These are phyloP conservation scores for Thamnophis elegans DNA, from an alignment of 2,797 vertebrate genomes.

Conservation along the genomic window DNA sequence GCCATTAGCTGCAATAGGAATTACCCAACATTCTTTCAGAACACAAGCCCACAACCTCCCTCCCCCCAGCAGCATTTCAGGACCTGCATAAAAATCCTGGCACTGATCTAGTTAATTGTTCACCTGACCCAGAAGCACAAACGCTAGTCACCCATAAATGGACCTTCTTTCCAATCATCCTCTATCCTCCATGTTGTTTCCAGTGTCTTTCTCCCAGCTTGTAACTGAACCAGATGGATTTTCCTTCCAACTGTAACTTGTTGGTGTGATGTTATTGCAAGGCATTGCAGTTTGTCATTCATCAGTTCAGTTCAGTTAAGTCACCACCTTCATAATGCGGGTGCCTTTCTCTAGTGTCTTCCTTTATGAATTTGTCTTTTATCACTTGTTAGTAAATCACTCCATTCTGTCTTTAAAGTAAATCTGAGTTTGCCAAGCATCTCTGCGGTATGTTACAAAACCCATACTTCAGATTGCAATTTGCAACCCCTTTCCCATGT, in stretches of 20 bases:
- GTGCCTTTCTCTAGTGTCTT: neutral
- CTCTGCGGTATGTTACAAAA: neutral
- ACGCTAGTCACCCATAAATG: too few relatives aligned
- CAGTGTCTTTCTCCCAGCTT: too few relatives aligned
- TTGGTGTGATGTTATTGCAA: fast-evolving
- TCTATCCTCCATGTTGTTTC: too few relatives aligned
- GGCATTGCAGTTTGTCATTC: neutral
- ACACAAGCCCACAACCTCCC: too few relatives aligned
- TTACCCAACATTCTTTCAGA: too few relatives aligned
- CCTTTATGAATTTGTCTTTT: neutral
- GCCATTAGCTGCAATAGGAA: too few relatives aligned
- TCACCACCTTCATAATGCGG: neutral
- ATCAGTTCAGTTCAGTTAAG: neutral
- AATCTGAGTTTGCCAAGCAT: neutral
- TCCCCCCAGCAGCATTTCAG: too few relatives aligned
- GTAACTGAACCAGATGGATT: too few relatives aligned
- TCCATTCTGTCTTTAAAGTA: neutral
- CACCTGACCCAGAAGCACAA: too few relatives aligned
- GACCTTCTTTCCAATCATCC: too few relatives aligned
- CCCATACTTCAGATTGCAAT: neutral
- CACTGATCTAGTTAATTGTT: too few relatives aligned
- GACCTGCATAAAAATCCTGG: too few relatives aligned
- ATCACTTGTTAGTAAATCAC: neutral
- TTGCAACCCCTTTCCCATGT: neutral
- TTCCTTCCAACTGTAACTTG: neutral